Evolutionary conservation across 2,113 vertebrate genomes (phyloP).

Genomic region (Neolamprologus kungweensis): DNA sequence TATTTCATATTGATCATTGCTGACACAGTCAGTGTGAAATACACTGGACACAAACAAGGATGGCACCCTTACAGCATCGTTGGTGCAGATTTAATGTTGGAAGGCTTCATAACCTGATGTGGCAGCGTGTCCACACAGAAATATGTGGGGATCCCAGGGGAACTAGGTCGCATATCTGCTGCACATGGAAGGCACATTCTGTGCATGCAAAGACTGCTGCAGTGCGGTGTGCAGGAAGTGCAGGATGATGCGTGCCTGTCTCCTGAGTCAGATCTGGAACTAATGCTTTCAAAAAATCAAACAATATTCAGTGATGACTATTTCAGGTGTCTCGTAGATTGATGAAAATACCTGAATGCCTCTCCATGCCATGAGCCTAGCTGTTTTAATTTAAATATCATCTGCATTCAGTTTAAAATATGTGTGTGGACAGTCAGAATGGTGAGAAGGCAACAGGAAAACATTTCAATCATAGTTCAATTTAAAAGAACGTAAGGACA

Average conservation of each 20-base stretch:
- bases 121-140: not conserved
- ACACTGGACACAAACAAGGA: not conserved
- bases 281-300: not conserved
- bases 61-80: not conserved
- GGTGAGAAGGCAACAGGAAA: not conserved
- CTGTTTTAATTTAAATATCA: not conserved
- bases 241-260: not conserved
- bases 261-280: not conserved
- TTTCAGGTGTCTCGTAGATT: not conserved
- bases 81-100: not conserved
- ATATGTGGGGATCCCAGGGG: not conserved
- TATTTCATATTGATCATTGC: not conserved
- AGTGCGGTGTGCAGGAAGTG: not conserved
- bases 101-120: not conserved
- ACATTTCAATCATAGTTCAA: not conserved
- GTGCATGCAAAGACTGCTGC: conserved; percentile 11
- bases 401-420: not conserved
- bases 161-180: not conserved
- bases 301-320: accelerated
- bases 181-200: not conserved
- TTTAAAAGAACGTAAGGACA: not conserved
- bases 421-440: not conserved
- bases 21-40: not conserved
- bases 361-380: not conserved
- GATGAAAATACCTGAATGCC: not conserved